Evolutionary conservation across 2,888 invertebrate species (phyloP).

Genomic region (Drosophila ustulata): DNA sequence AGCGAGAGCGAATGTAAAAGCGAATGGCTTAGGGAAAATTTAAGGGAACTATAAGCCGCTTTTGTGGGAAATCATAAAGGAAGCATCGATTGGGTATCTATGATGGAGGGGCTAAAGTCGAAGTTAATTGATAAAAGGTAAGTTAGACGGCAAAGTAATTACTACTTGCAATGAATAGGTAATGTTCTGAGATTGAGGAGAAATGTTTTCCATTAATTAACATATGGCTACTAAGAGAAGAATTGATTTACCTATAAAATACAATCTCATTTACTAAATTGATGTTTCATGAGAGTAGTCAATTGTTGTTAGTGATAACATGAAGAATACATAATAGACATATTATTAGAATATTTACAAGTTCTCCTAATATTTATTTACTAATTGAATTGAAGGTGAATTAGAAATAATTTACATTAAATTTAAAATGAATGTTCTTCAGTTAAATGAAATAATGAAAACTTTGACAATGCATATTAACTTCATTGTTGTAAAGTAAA

Average conservation of each 20-base stretch:
- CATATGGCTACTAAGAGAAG: neutral
- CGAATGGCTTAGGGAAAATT: conserved; percentile 31
- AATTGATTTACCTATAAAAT: neutral
- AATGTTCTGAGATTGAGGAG: neutral
- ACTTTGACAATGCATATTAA: too few relatives aligned
- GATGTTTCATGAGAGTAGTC: neutral
- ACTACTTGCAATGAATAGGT: conserved; percentile 20
- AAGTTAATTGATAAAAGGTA: conserved; percentile 32
- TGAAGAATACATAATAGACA: too few relatives aligned
- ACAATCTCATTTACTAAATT: neutral
- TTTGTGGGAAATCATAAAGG: conserved; percentile 36
- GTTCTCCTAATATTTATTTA: too few relatives aligned
- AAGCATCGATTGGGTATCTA: conserved; percentile 28
- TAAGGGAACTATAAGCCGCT: conserved; percentile 52
- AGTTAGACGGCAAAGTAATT: conserved; percentile 17
- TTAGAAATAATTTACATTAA: too few relatives aligned
- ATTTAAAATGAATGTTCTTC: too few relatives aligned
- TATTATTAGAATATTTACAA: too few relatives aligned
- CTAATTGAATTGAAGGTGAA: too few relatives aligned
- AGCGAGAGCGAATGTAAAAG: conserved; percentile 24
- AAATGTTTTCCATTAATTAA: neutral
- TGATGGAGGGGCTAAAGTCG: neutral
- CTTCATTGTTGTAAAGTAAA: too few relatives aligned
- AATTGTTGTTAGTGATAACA: too few relatives aligned
- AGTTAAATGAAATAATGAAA: too few relatives aligned